These are phyloP conservation scores for Lepus townsendii DNA, from an alignment of 2,797 vertebrate species.

Conservation along the genomic window DNA sequence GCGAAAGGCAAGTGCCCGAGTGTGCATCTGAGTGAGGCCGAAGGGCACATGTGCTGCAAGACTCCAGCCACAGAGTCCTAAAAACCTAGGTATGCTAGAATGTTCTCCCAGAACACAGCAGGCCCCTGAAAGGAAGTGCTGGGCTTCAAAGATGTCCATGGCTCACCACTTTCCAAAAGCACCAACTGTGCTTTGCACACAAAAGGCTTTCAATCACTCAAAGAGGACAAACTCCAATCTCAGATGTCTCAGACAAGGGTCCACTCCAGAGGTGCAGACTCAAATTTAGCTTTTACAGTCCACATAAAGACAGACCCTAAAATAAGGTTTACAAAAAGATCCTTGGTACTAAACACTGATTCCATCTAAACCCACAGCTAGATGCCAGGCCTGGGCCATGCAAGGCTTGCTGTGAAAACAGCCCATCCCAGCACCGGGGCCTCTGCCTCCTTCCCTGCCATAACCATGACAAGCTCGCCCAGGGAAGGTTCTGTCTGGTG, in stretches of 20 bases:
- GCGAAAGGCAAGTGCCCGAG: background rate
- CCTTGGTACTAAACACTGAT: background rate
- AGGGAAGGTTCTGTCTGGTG: background rate
- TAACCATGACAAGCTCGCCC: background rate
- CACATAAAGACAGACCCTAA: constrained; percentile 34
- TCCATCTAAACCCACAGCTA: background rate
- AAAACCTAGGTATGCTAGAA: background rate
- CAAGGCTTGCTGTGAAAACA: background rate
- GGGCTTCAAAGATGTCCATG: background rate
- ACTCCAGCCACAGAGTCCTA: background rate
- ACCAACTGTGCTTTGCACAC: background rate
- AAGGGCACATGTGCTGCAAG: background rate
- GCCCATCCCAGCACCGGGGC: background rate
- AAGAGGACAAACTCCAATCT: background rate
- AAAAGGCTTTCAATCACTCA: background rate
- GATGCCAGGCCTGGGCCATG: background rate
- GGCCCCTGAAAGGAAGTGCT: background rate
- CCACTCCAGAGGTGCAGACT: background rate
- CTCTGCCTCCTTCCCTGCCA: constrained; percentile 35
- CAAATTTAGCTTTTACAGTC: background rate
- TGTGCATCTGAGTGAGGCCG: background rate
- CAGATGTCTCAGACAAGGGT: background rate
- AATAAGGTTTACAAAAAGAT: constrained; percentile 55
- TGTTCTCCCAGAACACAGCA: background rate
- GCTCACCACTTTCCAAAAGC: background rate